phyloP scores from a whole-genome alignment of 2,797 vertebrate genomes.

The Loriculus beryllinus region DNA sequence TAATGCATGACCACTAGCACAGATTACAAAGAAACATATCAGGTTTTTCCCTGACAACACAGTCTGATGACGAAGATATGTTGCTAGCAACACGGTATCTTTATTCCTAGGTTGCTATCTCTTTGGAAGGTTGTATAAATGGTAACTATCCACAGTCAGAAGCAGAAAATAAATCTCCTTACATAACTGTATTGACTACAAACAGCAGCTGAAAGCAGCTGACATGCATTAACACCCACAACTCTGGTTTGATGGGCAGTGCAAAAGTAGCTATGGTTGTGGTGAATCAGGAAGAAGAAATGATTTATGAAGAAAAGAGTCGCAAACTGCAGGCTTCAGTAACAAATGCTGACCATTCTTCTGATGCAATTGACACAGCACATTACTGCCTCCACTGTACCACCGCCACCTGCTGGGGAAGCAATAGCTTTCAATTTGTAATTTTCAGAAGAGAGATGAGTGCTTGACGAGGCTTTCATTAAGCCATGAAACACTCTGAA shows the following conservation, averaged over 20 bases:
- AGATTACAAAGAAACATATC: not conserved
- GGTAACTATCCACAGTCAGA: constrained; percentile 45
- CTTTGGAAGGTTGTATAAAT: constrained; percentile 24
- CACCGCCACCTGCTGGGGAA: not conserved
- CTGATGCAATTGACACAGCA: not conserved
- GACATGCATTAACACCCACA: not conserved
- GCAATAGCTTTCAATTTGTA: not conserved
- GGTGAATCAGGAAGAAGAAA: not conserved
- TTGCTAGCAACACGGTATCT: constrained; percentile 31
- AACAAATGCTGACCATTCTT: not conserved
- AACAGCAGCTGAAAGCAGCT: constrained; percentile 1
- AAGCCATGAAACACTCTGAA: not conserved
- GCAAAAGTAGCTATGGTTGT: not conserved
- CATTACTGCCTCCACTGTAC: not conserved
- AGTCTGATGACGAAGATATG: not conserved
- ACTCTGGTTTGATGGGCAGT: not conserved
- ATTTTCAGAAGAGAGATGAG: not conserved
- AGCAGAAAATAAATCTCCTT: constrained; percentile 20
- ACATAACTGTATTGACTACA: not conserved
- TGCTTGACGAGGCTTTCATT: not conserved
- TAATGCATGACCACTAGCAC: not conserved
- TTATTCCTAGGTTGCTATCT: constrained; percentile 39
- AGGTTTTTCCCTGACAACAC: not conserved
- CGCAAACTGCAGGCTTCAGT: not conserved
- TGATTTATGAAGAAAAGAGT: not conserved